Percentiles rank a stretch among this genome's conserved stretches.
phyloP scores from a whole-genome alignment of 1,140 invertebrate species.

The Lithobius niger region DNA sequence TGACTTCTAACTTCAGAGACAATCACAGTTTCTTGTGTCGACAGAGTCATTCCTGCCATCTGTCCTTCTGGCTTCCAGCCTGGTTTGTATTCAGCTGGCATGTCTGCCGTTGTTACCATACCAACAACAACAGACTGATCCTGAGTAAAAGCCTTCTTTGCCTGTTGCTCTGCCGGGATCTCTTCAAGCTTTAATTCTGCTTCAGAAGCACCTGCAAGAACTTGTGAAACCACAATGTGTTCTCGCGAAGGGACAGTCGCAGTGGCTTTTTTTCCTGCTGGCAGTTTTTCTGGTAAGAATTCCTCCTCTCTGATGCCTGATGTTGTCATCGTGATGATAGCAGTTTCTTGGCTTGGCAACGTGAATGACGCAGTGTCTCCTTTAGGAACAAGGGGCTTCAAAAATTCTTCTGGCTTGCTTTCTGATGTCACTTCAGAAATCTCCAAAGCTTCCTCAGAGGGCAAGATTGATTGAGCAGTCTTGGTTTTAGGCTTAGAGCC shows the following conservation, averaged over 20 bases:
- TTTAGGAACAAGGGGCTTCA: neutral
- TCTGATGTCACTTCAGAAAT: neutral
- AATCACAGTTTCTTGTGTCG: constrained; percentile 7
- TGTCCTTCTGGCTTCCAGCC: constrained; percentile 9
- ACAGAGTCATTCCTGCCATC: constrained; percentile 13
- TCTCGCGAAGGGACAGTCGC: constrained; percentile 12
- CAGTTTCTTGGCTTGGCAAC: constrained; percentile 1
- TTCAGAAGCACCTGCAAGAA: constrained; percentile 6
- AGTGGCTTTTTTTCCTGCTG: constrained; percentile 10
- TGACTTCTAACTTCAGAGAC: neutral
- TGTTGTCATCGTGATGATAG: neutral
- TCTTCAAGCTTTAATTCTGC: neutral
- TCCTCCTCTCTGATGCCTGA: neutral
- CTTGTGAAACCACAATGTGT: constrained; percentile 4
- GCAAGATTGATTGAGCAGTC: constrained; percentile 8
- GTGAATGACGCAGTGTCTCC: neutral
- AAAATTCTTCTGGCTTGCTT: neutral
- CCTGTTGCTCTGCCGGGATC: neutral
- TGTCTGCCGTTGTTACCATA: constrained; percentile 5
- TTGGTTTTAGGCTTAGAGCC: constrained; percentile 9
- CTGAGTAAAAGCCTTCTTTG: neutral
- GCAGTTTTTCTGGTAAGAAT: neutral
- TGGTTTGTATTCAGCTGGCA: constrained; percentile 3
- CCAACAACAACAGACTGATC: constrained; percentile 6
- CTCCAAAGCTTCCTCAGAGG: constrained; percentile 13